Evolutionary conservation across 2,888 invertebrate genomes (phyloP).

Genomic region (Melangyna quadrimaculata): DNA sequence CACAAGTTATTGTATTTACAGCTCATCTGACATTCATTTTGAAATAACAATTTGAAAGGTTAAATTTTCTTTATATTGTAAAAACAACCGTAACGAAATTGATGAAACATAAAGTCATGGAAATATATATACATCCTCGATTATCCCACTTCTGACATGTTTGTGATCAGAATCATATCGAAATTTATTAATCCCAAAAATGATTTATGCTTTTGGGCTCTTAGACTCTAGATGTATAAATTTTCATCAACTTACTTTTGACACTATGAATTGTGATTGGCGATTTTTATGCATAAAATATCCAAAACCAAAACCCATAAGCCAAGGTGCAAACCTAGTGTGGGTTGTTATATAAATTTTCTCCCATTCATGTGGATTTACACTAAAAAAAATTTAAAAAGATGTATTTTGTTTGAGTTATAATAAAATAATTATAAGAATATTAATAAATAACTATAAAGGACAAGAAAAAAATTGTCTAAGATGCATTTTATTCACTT

Average conservation of each 20-base stretch:
- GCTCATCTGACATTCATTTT: too few relatives aligned
- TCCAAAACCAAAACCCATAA: slow-evolving; percentile 76
- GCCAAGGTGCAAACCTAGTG: slow-evolving; percentile 75
- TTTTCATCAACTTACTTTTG: slow-evolving; percentile 28
- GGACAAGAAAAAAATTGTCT: too few relatives aligned
- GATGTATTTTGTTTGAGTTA: too few relatives aligned
- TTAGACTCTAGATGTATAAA: neutral
- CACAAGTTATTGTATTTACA: too few relatives aligned
- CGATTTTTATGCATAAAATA: slow-evolving; percentile 74
- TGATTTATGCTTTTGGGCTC: neutral
- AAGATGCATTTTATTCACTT: too few relatives aligned
- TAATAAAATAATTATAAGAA: too few relatives aligned
- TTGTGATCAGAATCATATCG: neutral
- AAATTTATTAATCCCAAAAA: neutral
- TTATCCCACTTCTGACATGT: too few relatives aligned
- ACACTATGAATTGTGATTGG: slow-evolving; percentile 62
- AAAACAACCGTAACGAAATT: too few relatives aligned
- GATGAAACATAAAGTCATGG: too few relatives aligned
- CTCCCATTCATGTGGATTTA: slow-evolving; percentile 5
- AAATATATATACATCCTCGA: too few relatives aligned
- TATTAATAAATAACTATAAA: neutral
- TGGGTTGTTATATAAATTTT: slow-evolving; percentile 75
- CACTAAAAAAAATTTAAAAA: neutral
- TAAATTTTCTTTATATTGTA: too few relatives aligned
- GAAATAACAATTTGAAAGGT: too few relatives aligned